A percentile compares a stretch with the other conserved stretches of the same genome.
Evolutionary conservation across 2,797 vertebrate species (phyloP).

Genomic region (Diglossa cyanea): DNA sequence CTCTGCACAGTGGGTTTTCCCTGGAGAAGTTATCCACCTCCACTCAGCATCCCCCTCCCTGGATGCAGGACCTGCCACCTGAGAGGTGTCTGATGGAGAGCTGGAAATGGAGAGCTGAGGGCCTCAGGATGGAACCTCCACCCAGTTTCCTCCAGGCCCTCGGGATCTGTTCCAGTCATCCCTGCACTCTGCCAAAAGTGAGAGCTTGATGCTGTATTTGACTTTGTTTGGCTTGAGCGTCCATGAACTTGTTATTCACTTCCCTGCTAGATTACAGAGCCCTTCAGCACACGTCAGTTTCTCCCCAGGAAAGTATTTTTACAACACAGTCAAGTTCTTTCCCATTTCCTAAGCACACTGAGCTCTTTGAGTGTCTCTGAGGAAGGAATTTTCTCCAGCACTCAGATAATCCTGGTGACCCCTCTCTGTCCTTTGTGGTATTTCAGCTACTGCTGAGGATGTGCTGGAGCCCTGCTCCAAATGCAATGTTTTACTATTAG

Average conservation of each 20-base stretch:
- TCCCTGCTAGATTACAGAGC: constrained; percentile 2
- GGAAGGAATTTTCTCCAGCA: neutral
- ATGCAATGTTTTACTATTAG: neutral
- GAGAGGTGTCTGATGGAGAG: neutral
- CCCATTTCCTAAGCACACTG: neutral
- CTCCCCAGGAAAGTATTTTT: constrained; percentile 5
- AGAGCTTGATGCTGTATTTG: neutral
- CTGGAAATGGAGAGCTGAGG: neutral
- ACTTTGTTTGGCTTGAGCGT: neutral
- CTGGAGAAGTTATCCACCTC: neutral
- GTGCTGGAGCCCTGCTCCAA: neutral
- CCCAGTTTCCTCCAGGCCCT: neutral
- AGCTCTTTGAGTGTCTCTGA: neutral
- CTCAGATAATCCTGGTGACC: neutral
- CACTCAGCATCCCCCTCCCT: neutral
- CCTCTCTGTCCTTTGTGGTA: neutral
- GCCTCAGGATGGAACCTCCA: neutral
- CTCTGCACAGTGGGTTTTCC: neutral
- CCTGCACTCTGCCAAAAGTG: neutral
- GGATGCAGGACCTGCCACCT: neutral
- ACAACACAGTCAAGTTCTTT: neutral
- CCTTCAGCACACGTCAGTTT: neutral
- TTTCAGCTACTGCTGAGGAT: neutral
- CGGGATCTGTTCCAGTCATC: constrained; percentile 10
- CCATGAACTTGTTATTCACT: constrained; percentile 15